Evolutionary conservation across 2,888 invertebrate genomes (phyloP).

Genomic region (Charanyca ferruginea): DNA sequence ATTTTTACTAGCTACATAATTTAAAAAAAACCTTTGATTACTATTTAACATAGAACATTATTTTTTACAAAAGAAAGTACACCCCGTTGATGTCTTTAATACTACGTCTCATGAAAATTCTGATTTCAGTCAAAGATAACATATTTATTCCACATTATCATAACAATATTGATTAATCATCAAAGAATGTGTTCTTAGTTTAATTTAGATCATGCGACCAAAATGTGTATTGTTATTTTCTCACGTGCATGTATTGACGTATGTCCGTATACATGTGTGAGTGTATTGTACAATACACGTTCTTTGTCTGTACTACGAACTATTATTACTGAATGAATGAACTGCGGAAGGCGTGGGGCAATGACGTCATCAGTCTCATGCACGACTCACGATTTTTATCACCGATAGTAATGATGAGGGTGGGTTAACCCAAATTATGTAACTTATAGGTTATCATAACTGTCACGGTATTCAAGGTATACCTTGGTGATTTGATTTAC

Average conservation of each 20-base stretch:
- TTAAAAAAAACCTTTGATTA: too few relatives aligned
- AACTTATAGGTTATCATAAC: conserved; percentile 18
- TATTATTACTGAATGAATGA: conserved; percentile 71
- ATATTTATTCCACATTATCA: background rate
- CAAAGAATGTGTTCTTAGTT: conserved; percentile 20
- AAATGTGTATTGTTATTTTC: conserved; percentile 36
- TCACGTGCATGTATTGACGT: conserved; percentile 44
- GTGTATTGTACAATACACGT: conserved; percentile 6
- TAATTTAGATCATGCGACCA: conserved; percentile 52
- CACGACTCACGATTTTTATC: conserved; percentile 53
- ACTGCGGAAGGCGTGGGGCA: conserved; percentile 67
- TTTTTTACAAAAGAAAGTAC: conserved; percentile 3
- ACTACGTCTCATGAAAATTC: conserved; percentile 32
- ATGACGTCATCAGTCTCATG: conserved; percentile 64
- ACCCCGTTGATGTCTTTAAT: conserved; percentile 71
- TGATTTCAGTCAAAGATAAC: background rate
- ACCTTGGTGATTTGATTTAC: conserved; percentile 3
- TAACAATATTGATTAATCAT: conserved; percentile 2
- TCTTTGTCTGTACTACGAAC: conserved; percentile 45
- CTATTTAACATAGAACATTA: too few relatives aligned
- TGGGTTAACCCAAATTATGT: conserved; percentile 54
- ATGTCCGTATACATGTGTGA: conserved; percentile 15
- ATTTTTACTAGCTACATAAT: too few relatives aligned
- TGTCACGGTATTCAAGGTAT: conserved; percentile 24
- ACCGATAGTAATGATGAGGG: conserved; percentile 37